Percentiles rank a stretch among this genome's conserved stretches.
Evolutionary conservation across 2,113 vertebrate species (phyloP).

Genomic region (Potamarius usumacintae): DNA sequence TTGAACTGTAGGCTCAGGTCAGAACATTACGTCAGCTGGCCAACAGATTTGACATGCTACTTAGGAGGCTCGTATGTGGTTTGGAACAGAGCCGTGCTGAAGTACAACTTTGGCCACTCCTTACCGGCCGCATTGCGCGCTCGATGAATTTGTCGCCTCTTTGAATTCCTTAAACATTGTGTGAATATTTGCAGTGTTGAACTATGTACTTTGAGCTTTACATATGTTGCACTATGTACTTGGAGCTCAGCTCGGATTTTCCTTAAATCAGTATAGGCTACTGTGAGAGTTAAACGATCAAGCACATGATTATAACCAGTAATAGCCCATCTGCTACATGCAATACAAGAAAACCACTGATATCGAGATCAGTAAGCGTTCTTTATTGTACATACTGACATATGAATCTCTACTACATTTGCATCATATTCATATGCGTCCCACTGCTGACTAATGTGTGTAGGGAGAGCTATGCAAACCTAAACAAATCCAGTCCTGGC

Average conservation of each 20-base stretch:
- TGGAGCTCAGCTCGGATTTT: not conserved
- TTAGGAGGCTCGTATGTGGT: constrained; percentile 2
- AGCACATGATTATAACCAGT: not conserved
- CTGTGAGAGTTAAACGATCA: not conserved
- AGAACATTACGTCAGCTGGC: not conserved
- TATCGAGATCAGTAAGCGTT: not conserved
- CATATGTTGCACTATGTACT: not conserved
- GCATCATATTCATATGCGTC: constrained; percentile 54
- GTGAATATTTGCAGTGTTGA: not conserved
- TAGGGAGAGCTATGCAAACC: constrained; percentile 62
- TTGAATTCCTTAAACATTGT: not conserved
- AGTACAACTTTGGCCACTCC: not conserved
- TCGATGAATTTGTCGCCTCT: not conserved
- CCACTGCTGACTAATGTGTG: constrained; percentile 37
- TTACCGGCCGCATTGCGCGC: not conserved
- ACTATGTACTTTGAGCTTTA: too few relatives aligned
- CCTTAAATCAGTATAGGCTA: not conserved
- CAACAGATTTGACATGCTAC: not conserved
- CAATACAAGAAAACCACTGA: not conserved
- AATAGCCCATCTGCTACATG: not conserved
- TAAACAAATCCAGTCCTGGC: constrained; percentile 40
- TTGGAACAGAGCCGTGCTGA: not conserved
- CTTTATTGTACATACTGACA: constrained; percentile 5
- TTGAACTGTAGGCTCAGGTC: not conserved
- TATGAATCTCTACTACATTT: constrained; percentile 47